Conservation (phyloP, 1,140 invertebrate species). For the Trichonephila clavata region DNA sequence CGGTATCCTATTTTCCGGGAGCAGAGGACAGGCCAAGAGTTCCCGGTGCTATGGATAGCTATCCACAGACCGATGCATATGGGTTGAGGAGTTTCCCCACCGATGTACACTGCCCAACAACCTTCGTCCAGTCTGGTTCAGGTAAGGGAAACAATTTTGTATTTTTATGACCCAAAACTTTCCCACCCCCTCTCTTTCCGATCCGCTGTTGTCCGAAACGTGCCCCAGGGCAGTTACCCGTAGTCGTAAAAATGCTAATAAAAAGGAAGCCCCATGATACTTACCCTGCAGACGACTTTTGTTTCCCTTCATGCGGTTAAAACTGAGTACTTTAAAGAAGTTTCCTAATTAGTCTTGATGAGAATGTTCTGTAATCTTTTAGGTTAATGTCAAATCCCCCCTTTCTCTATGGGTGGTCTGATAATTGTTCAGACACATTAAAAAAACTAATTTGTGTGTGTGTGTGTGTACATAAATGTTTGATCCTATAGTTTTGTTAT, state of each 20-base stretch:
- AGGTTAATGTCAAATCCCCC: too few species aligned
- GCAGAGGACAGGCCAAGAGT: conserved; percentile 85
- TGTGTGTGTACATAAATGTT: too few species aligned
- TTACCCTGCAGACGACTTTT: background rate
- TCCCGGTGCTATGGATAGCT: conserved; percentile 86
- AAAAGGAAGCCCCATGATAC: conserved; percentile 1
- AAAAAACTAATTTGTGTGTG: too few species aligned
- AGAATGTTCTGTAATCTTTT: too few species aligned
- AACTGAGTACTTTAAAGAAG: background rate
- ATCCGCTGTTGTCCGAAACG: conserved; percentile 17
- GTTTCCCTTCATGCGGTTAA: background rate
- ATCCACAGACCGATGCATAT: conserved; percentile 85
- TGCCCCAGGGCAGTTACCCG: conserved; percentile 3
- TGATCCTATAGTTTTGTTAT: too few species aligned
- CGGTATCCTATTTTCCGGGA: conserved; percentile 81
- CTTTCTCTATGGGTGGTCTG: too few species aligned
- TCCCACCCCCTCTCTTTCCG: background rate
- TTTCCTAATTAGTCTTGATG: background rate
- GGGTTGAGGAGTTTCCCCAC: conserved; percentile 87
- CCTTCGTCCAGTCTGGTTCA: conserved; percentile 88
- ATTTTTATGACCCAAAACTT: background rate
- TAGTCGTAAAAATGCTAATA: conserved; percentile 30
- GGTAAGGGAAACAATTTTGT: conserved; percentile 51
- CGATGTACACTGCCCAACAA: conserved; percentile 88
- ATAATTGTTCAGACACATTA: too few species aligned